Base-by-base conservation (phyloP, 2,797 vertebrate genomes). In the Columba guinea region DNA sequence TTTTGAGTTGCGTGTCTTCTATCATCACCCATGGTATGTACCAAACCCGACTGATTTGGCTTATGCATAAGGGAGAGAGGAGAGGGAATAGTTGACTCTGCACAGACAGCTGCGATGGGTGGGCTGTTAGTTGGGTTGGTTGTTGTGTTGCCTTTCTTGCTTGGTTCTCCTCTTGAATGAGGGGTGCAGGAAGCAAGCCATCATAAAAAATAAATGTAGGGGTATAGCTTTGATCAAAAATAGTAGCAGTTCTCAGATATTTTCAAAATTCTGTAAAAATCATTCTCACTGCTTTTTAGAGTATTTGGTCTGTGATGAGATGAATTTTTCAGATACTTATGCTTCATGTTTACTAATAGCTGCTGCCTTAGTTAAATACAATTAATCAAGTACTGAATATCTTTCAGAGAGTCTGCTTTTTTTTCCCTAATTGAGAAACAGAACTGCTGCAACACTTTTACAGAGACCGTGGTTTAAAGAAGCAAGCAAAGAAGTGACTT, bases 341-440 rank as follows among this genome's bases (percentile, higher is more conserved):
- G 55, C 82, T 97, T 95, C 79, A 91, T 89, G 81, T 91, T 96
- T 92, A 56, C 81, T 13, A 70, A 67, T 65, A 95, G 89, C 37
- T 90, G 60, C 78, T 74, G 58, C 35, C 44, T 89, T 69, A 86
- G 78, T 84, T 90, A 97, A 96, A 93, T 51, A 69, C 28, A 56
- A 96, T 95, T 94, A 94, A 96, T 96, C 91, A 97, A 96, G 90
- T 7, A 53, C 60, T 70, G 92, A 97, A 85, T 84, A 63, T 76
- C 77, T 96, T 96, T 77, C 71, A 96, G 84, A 51, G 23, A n/a
- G 53, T 93, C 65, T 90, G 51, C 26, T 21, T 87, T 71, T 79
- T 79, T 58, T 65, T 89, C 65, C 90, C 39, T 93, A 87, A 90
- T 62, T 88, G 90, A 97, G 96, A 97, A 97, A 95, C 39, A 94